Base-by-base conservation (phyloP, 2,797 vertebrate species). In the Danio jaintianensis region DNA sequence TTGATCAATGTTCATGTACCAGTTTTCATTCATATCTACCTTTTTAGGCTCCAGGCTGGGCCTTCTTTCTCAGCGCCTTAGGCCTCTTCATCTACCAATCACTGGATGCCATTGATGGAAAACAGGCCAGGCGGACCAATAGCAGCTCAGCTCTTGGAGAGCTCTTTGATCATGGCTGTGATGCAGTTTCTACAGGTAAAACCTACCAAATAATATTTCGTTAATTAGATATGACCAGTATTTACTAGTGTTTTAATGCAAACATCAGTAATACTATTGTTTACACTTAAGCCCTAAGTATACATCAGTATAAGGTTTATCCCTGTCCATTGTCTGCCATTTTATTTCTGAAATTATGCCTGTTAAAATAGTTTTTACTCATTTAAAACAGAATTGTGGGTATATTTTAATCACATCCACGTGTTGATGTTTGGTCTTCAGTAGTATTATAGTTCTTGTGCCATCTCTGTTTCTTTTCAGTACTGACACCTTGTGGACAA, bases 111-210 rank as follows among this genome's bases (percentile, higher is more conserved):
- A 96, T 99, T 80, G 98, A 99, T 68, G 98, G 98, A 80, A 99
- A 99, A 88, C 98, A 99, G 93, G 98, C 98, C 22, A 92, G 98
- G 89, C 94, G 98, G 89, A 98, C 97, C 29, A 98, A 98, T 85
- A 97, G 93, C 88, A 97, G 96, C 88, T 98, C 98, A 1, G 91
- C 98, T 4, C 93, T 99, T 0, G 98, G 98, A 29, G 98, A 99
- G 84, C 95, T 99, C 75, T 99, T 99, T 82, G 98, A 99, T 91
- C 98, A 99, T 82, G 98, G 98, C 85, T 99, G 98, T 22, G 98
- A 99, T 77, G 96, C 97, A 3, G 93, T 99, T 88, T 99, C 97
- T 68, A 97, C 96, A 95, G 98, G 98, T 99, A 92, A 86, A 22
- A 29, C 16, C 29, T 16, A 45, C 64, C 62, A n/a, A 16, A 48